Evolutionary conservation across 1,140 invertebrate genomes (phyloP).

Genomic region (Paramacrobiotus metropolitanus): DNA sequence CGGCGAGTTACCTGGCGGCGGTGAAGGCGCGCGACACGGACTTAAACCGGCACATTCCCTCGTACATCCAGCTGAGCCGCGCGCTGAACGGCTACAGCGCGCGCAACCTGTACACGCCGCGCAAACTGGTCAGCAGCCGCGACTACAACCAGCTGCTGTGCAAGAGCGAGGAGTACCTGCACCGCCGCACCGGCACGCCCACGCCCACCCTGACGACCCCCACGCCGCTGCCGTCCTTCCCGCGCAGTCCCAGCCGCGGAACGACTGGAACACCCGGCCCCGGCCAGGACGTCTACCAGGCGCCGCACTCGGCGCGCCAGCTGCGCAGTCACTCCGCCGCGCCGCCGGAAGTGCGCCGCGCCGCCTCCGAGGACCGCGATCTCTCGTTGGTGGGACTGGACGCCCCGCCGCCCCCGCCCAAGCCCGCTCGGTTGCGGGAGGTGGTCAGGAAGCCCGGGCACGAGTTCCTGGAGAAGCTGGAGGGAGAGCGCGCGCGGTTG

Average conservation of each 20-base stretch:
- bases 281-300: too few relatives aligned
- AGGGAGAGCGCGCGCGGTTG: neutral
- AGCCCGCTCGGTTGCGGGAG: neutral
- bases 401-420: neutral
- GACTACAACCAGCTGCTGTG: neutral
- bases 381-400: neutral
- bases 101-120: neutral
- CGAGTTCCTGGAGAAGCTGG: neutral
- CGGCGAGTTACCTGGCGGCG: too few relatives aligned
- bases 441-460: neutral
- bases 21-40: too few relatives aligned
- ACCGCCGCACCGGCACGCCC: neutral
- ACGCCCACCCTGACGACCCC: neutral
- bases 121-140: neutral
- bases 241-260: too few relatives aligned
- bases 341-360: neutral
- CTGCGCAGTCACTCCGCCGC: too few relatives aligned
- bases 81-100: conserved; percentile 1
- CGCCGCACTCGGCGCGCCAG: too few relatives aligned
- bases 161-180: neutral
- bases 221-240: neutral
- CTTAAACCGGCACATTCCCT: neutral
- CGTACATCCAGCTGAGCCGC: neutral
- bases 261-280: too few relatives aligned
- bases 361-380: conserved; percentile 1